A percentile compares a stretch with the other conserved stretches of the same genome.
Evolutionary conservation across 2,113 vertebrate genomes (phyloP).

Genomic region (Nycticryphes semicollaris): DNA sequence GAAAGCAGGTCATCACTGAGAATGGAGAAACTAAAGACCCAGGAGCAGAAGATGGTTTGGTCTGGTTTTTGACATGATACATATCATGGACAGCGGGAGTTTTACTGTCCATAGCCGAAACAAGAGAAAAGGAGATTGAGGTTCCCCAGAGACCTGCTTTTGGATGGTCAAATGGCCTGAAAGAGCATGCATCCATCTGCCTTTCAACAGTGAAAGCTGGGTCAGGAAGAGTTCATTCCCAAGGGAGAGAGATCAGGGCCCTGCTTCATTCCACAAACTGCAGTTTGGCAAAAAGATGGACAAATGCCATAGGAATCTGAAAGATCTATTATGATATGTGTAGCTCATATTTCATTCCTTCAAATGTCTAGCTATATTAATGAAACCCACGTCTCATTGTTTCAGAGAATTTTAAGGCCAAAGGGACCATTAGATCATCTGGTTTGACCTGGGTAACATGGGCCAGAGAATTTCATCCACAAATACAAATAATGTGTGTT

Average conservation of each 20-base stretch:
- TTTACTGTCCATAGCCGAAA: not conserved
- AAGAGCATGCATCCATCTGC: not conserved
- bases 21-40: not conserved
- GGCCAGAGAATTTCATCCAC: slow-evolving; percentile 30
- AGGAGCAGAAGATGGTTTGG: not conserved
- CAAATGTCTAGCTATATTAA: slow-evolving; percentile 25
- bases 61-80: not conserved
- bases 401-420: slow-evolving; percentile 38
- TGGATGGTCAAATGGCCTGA: not conserved
- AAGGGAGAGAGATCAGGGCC: not conserved
- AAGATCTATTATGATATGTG: not conserved
- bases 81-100: accelerated
- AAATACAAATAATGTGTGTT: slow-evolving; percentile 44
- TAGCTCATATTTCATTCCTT: slow-evolving; percentile 4
- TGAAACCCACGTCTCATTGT: slow-evolving; percentile 53
- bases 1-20: not conserved
- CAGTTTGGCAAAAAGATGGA: slow-evolving; percentile 27
- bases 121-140: not conserved
- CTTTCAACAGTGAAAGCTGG: not conserved
- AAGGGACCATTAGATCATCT: slow-evolving; percentile 51
- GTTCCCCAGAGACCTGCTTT: not conserved
- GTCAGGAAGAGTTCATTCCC: not conserved
- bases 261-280: not conserved
- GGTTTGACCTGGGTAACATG: slow-evolving; percentile 16
- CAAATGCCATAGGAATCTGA: slow-evolving; percentile 1